These are phyloP conservation scores for Phymanthus crucifer DNA, from an alignment of 92 coral and sea anemone species.

Conservation along the genomic window DNA sequence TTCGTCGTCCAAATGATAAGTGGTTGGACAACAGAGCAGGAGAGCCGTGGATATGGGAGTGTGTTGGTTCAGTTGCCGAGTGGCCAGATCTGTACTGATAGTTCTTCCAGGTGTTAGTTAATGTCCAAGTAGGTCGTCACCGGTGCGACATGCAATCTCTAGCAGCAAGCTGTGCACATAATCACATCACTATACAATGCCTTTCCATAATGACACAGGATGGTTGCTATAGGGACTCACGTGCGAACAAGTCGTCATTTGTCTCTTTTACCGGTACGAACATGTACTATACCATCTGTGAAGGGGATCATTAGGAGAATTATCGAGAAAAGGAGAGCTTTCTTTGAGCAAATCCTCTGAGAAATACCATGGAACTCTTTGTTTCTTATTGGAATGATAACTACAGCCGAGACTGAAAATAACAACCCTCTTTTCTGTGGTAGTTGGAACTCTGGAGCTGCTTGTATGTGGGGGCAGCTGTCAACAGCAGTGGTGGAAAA, in stretches of 20 bases:
- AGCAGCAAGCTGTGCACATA: neutral
- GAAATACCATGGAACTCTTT: neutral
- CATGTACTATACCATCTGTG: neutral
- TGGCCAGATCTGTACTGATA: neutral
- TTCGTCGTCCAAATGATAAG: no score
- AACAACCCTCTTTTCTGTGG: no score
- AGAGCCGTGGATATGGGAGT: neutral
- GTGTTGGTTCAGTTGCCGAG: neutral
- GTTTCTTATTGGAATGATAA: neutral
- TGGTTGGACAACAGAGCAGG: no score
- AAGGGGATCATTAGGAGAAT: neutral
- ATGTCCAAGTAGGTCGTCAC: neutral
- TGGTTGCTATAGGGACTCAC: conserved; percentile 5
- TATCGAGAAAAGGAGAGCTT: neutral
- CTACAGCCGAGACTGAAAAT: no score
- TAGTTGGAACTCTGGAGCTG: no score
- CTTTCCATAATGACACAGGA: neutral
- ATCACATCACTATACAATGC: neutral
- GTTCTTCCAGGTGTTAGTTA: neutral
- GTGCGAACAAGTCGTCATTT: neutral
- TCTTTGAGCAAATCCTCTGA: neutral
- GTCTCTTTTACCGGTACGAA: neutral
- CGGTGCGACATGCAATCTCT: conserved; percentile 1
- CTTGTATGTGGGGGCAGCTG: no score
- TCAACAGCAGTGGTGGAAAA: no score